Evolutionary conservation across 1,140 invertebrate species (phyloP), one percentile per base, ranked within the genome.

Genomic region (Drosophila serrata): DNA sequence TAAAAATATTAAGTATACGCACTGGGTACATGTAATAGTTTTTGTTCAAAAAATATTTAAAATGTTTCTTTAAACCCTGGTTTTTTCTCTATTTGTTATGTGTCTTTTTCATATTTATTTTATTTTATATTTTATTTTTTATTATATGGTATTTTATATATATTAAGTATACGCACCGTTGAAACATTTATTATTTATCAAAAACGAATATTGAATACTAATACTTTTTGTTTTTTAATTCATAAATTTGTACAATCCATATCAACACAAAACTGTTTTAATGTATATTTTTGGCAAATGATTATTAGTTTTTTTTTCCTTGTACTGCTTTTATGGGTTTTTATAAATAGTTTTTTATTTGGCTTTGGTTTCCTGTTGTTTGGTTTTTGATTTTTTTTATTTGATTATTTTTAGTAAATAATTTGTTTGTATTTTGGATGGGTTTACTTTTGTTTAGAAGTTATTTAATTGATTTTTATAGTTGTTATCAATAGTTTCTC

Each of bases 1-100:
- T 37, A 48, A 6, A n/a, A 46, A 39, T 48, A 63, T 67, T 37
- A 40, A 7, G 33, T 31, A 59, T 65, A 62, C 42, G 56, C 43
- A 61, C n/a, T 6, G 33, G 19, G 6, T 65, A 19, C n/a, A 27
- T 19, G 22, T 22, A 48, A 45, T 22, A 9, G 13, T 8, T 33
- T 39, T 15, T 48, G 29, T 29, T 6, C 17, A 24, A 49, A 58
- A 29, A 22, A 33, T 19, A 33, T 8, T 33, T 13, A 0, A 15
- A 48, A 27, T 35, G 8, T 31, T 3, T 12, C 12, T 17, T 19
- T 39, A 17, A 37, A 19, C 22, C 13, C 12, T 4, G 11, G 19
- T 55, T 8, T 4, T 24, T 46, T n/a, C 1, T 27, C 22, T 46
- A n/a, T 46, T 2, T 24, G 7, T 46, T 27, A 4, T 13, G 15